phyloP scores from a whole-genome alignment of 1,140 invertebrate genomes.

The Drosophila neocordata region DNA sequence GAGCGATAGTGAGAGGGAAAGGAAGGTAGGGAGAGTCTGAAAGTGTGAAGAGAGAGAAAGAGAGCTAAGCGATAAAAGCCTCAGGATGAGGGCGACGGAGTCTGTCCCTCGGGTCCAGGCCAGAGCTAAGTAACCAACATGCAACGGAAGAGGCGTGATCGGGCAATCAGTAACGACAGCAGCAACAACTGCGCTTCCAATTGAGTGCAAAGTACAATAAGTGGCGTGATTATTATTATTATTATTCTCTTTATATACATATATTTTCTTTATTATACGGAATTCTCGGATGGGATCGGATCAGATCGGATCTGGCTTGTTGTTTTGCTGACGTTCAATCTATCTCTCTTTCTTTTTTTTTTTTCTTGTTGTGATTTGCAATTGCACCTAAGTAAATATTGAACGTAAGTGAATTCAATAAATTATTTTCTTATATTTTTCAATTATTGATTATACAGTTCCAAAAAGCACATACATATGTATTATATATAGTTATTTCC shows the following conservation, averaged over 20 bases:
- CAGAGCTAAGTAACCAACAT: conserved; percentile 8
- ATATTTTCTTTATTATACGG: conserved; percentile 48
- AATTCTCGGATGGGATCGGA: conserved; percentile 11
- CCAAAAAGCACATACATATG: too few relatives aligned
- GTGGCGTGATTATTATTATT: conserved; percentile 78
- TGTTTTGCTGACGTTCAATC: conserved; percentile 17
- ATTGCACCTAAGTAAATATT: conserved; percentile 5
- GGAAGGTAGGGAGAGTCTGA: not conserved
- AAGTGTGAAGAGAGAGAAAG: not conserved
- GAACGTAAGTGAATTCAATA: too few relatives aligned
- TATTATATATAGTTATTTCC: too few relatives aligned
- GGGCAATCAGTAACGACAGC: conserved; percentile 11
- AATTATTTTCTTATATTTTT: too few relatives aligned
- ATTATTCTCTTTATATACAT: conserved; percentile 39
- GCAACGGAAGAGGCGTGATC: conserved; percentile 35
- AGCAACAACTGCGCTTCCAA: conserved; percentile 4
- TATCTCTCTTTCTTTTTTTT: conserved; percentile 1
- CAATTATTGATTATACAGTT: too few relatives aligned
- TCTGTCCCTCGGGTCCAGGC: conserved; percentile 1
- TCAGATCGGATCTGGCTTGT: conserved; percentile 30
- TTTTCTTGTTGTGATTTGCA: not conserved
- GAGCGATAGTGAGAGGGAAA: not conserved
- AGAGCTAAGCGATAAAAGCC: conserved; percentile 19
- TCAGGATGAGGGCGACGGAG: conserved; percentile 34
- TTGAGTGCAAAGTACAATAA: conserved; percentile 65